Base-by-base conservation (phyloP, 2,888 invertebrate species). In the Leuctra nigra region DNA sequence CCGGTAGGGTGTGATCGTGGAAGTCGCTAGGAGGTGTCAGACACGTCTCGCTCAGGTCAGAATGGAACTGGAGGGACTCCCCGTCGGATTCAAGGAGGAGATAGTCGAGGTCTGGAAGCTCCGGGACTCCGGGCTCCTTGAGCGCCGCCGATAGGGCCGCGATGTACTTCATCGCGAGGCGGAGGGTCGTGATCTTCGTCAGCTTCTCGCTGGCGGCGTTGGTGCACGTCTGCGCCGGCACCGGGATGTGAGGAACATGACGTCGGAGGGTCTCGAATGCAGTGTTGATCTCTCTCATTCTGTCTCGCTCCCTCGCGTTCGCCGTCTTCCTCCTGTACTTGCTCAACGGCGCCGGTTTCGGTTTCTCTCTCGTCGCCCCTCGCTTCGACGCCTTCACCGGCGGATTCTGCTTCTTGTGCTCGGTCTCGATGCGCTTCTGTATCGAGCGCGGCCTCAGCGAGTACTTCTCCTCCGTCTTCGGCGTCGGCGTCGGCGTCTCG, bases 321-420 rank as follows among this genome's bases (percentile, higher is more conserved):
- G 93, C 93, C 1, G 91, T 91, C 76, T 90, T 89, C 65, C 93
- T 78, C 23, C 92, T 77, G 74, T 93, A 93, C 72, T 92, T 93
- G 75, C 91, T 91, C 64, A 93, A 77, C 7, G 83, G 83, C 13
- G 87, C 71, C 2, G 73, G 86, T 74, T 68, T 78, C 63, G 70
- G 68, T 65, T 74, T 76, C 73, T 70, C 56, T 69, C 66, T 53
- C 66, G 46, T 36, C 50, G 36, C 16, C 38, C 41, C 47, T 18
- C 36, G 53, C 7, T 47, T 55, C 29, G 29, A 18, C 18, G 44
- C 14, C 20, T 14, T 41, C 54, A 24, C 9, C 14, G 6, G 25
- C 48, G 62, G 60, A 18, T 66, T 65, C 62, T 67, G 68, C 4
- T 78, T 76, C 6, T 72, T 63, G 73, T 74, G 56, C 65, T 61